Base-by-base conservation (phyloP, 2,888 invertebrate species). In the Ichneumoninae sp. region DNA sequence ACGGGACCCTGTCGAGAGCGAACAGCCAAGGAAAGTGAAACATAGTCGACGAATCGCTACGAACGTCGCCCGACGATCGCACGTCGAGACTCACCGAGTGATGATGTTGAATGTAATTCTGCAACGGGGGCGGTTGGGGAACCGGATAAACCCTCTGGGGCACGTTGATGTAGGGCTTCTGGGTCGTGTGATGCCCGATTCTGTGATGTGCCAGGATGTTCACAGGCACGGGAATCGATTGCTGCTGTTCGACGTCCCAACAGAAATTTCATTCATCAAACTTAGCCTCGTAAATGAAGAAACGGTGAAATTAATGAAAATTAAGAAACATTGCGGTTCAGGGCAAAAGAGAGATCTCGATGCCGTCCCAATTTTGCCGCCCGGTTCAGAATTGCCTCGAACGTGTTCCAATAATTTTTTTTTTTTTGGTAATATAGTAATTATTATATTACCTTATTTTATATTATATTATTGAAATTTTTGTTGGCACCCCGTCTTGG, bases 1-100 rank as follows among this genome's bases (percentile, higher is more conserved):
- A 85, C 75, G 2, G 86, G 84, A 33, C 86, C 87, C 82, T 87
- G 69, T 66, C 33, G 68, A 19, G 26, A 47, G 22, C 16, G 33
- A 40, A 33, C 10, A 44, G 26, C n/a, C 13, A 47, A 44, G 1
- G n/a, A 52, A 8, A 30, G 26, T 16, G 10, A 40, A 47, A 69
- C 54, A 40, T 47, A 44, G 13, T 74, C 22, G 22, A 70, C 13
- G 13, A 22, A 26, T 10, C 7, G 3, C 13, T 54, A 30, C 13
- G 30, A 72, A 52, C 13, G 26, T 62, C 26, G 8, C 7, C 26
- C 33, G 19, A 33, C 62, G 62, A 52, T 52, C 54, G 40, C 13
- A 72, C 44, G 22, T 68, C 10, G 19, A 7, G 4, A 66, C 84
- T 50, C 5, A 84, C 84, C 69, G 65, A 22, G 3, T 57, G 30